phyloP scores from a whole-genome alignment of 2,888 invertebrate species.

The Acleris holmiana region DNA sequence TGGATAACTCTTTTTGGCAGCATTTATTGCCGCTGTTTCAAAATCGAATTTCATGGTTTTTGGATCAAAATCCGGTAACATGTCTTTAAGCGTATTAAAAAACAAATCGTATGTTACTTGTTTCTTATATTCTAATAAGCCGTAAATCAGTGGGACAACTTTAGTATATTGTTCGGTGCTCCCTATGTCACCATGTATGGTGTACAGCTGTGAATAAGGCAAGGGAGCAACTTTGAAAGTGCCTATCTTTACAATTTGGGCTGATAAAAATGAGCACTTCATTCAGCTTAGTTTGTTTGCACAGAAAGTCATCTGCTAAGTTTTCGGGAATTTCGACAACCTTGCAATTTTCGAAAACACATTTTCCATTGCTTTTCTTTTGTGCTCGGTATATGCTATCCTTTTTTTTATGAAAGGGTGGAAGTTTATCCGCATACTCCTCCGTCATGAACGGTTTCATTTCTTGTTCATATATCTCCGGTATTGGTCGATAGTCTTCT shows the following conservation, averaged over 20 bases:
- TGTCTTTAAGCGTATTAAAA: background rate
- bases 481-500: background rate
- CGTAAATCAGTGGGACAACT: background rate
- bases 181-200: background rate
- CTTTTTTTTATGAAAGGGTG: slow-evolving; percentile 1
- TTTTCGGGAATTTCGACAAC: too few species aligned
- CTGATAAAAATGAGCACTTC: background rate
- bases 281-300: background rate
- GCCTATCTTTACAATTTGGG: background rate
- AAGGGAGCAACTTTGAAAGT: background rate
- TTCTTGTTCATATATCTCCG: slow-evolving; percentile 2
- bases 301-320: background rate
- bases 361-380: background rate
- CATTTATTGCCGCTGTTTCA: background rate
- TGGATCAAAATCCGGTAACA: background rate
- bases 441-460: background rate
- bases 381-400: background rate
- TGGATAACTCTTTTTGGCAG: background rate
- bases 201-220: background rate
- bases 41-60: background rate
- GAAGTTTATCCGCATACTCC: slow-evolving; percentile 4
- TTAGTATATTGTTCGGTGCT: background rate
- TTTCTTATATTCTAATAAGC: background rate
- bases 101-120: background rate
- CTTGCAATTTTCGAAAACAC: background rate